A percentile compares a stretch with the other conserved stretches of the same genome.
Evolutionary conservation across 2,888 invertebrate species (phyloP).

Genomic region (Eupithecia centaureata): DNA sequence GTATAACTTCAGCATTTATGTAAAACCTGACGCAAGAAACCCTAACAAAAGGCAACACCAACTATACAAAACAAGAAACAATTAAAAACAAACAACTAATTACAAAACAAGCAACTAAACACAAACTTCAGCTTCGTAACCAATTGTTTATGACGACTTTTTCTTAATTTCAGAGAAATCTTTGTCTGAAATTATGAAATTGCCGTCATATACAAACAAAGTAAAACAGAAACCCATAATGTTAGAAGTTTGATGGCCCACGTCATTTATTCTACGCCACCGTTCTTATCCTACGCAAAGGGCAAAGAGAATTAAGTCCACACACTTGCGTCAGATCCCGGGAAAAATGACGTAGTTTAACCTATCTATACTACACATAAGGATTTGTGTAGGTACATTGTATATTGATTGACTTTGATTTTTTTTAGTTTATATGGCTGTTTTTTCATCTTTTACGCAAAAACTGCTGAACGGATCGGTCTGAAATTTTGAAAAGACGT

Average conservation of each 20-base stretch:
- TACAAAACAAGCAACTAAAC: slow-evolving; percentile 10
- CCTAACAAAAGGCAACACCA: background rate
- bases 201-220: too few relatives aligned
- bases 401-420: too few relatives aligned
- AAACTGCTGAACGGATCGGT: too few relatives aligned
- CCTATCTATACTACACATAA: too few relatives aligned
- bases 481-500: too few relatives aligned
- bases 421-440: too few relatives aligned
- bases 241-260: slow-evolving; percentile 51
- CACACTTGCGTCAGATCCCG: slow-evolving; percentile 70
- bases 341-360: slow-evolving; percentile 53
- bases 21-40: background rate
- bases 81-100: background rate
- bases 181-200: too few relatives aligned
- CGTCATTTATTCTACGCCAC: slow-evolving; percentile 14
- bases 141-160: background rate
- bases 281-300: slow-evolving; percentile 15
- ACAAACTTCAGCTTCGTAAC: background rate
- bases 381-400: too few relatives aligned
- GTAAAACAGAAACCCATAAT: slow-evolving; percentile 32
- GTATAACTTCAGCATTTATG: slow-evolving; percentile 11
- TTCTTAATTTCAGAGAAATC: background rate
- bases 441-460: too few relatives aligned
- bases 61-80: slow-evolving; percentile 12
- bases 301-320: slow-evolving; percentile 40